A percentile compares a stretch with the other conserved stretches of the same genome.
Evolutionary conservation across 2,113 vertebrate species (phyloP).

Genomic region (Delphinapterus leucas): DNA sequence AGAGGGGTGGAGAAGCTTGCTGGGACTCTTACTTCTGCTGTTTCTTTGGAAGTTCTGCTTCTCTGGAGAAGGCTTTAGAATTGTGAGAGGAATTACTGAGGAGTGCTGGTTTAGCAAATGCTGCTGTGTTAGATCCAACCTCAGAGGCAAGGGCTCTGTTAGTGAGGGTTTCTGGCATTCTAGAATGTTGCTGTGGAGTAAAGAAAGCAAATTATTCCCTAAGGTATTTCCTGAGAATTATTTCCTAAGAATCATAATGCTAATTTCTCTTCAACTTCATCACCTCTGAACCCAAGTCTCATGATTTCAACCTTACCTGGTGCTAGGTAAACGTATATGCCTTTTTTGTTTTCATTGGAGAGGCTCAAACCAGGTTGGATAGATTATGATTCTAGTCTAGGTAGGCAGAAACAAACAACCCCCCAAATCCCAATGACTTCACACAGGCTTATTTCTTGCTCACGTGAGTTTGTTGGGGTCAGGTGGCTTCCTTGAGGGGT

Average conservation of each 20-base stretch:
- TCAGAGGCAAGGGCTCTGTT: fast-evolving
- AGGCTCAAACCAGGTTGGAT: background rate
- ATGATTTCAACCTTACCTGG: background rate
- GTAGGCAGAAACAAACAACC: background rate
- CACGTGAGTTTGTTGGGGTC: background rate
- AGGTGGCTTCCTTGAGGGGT: background rate
- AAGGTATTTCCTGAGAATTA: background rate
- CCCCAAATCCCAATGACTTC: background rate
- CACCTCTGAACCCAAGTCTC: background rate
- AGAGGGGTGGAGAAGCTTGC: too few species aligned
- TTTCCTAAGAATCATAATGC: background rate
- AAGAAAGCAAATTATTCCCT: background rate
- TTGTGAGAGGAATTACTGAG: background rate
- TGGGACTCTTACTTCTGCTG: background rate
- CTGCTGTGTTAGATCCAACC: background rate
- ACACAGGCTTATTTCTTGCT: background rate
- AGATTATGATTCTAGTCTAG: background rate
- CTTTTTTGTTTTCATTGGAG: background rate
- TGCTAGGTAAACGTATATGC: background rate
- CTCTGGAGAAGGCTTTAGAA: background rate
- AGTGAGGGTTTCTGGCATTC: background rate
- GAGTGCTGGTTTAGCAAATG: background rate
- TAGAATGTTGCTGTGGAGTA: background rate
- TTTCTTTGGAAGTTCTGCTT: background rate
- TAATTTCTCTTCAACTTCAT: background rate